Base-by-base conservation (phyloP, 2,888 invertebrate species). In the Allophyes oxyacanthae region DNA sequence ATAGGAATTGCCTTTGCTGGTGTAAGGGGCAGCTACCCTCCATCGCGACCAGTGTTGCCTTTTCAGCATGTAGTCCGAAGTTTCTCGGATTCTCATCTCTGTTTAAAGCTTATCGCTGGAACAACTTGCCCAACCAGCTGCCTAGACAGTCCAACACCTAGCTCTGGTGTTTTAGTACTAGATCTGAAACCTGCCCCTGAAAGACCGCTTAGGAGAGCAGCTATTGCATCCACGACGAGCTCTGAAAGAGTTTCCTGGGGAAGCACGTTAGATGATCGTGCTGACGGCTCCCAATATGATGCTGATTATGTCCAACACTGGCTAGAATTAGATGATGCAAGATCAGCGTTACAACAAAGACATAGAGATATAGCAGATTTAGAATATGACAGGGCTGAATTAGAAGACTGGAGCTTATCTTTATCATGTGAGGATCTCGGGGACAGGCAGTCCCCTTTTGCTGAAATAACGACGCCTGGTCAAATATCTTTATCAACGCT, bases 361-460 rank as follows among this genome's bases (percentile, higher is more conserved):
- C 96, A 96, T 82, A 93, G 96, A 59, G 96, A 96, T 80, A 86
- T 96, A 71, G 94, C 96, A 25, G 96, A 96, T 82, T 88, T 96
- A 77, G 96, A 97, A 84, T 97, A 97, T 79, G 97, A 97, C 80
- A 95, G 96, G 72, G 96, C 96, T 2, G 97, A 97, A 85, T 88
- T 97, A 65, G 97, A 97, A 87, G 97, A 97, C 84, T 97, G 97
- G 97, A 97, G 96, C 82, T 92, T 96, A 81, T 96, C 96, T 41
- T 87, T 97, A 62, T 96, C 96, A 0, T 96, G 95, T 70, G 96
- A 96, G 82, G 96, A 96, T 86, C 91, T 96, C 57, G 92, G 94
- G 75, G 95, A 95, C 69, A 85, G 94, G 54, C 92, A 92, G 69
- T 92, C 94, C 11, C 92, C 92, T 13, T 92, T 91, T 69, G 92